Conservation (phyloP, 2,888 invertebrate species). For the Fragum sueziense region DNA sequence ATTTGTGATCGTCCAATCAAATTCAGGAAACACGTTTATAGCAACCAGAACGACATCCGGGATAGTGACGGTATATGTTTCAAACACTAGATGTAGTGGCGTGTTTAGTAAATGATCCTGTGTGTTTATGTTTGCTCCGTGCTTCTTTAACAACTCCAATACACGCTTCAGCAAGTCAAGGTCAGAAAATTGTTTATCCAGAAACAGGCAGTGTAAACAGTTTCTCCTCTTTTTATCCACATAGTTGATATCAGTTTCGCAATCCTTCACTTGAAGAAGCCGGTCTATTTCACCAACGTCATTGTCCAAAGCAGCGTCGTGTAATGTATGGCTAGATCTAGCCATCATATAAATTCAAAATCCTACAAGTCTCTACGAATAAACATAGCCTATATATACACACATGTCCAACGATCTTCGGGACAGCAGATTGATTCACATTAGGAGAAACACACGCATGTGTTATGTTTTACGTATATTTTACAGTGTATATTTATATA, state of each 20-base stretch:
- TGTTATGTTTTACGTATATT: no score
- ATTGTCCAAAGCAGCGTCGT: background rate
- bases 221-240: conserved; percentile 17
- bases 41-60: conserved; percentile 24
- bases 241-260: background rate
- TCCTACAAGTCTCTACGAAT: no score
- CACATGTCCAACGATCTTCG: no score
- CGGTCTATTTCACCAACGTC: background rate
- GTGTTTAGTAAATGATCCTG: conserved; percentile 36
- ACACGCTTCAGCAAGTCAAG: conserved; percentile 2
- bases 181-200: conserved; percentile 6
- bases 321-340: no score
- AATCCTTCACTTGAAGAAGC: background rate
- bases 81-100: conserved; percentile 36
- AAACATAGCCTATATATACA: no score
- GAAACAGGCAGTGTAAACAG: conserved; percentile 32
- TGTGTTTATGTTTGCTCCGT: conserved; percentile 31
- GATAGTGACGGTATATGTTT: conserved; percentile 11
- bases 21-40: background rate
- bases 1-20: conserved; percentile 4
- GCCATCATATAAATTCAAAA: no score
- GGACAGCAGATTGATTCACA: no score
- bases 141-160: conserved; percentile 4
- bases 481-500: no score
- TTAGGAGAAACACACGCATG: no score